Evolutionary conservation across 2,113 vertebrate species (phyloP).

Genomic region (Crotophaga sulcirostris): DNA sequence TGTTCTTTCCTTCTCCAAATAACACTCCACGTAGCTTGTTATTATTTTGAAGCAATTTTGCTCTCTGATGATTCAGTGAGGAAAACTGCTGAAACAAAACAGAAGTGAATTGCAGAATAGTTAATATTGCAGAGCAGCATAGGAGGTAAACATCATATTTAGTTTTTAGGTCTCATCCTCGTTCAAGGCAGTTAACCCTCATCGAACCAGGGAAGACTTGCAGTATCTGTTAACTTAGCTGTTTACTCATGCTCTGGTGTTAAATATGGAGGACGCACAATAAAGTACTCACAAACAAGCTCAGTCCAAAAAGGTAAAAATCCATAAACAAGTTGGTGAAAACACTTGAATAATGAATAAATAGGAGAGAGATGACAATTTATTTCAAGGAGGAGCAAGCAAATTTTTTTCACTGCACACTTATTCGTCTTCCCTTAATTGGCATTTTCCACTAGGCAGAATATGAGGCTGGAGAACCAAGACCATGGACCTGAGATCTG

Average conservation of each 20-base stretch:
- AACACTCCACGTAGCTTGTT: background rate
- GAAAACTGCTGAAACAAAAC: slow-evolving; percentile 51
- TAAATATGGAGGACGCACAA: background rate
- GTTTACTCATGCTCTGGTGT: background rate
- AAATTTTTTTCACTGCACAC: background rate
- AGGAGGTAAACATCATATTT: background rate
- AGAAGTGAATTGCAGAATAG: slow-evolving; percentile 32
- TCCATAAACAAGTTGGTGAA: background rate
- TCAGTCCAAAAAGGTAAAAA: background rate
- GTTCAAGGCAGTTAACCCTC: background rate
- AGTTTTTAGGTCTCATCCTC: background rate
- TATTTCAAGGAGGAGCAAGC: background rate
- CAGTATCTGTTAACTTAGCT: background rate
- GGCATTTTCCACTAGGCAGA: background rate
- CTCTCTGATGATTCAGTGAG: slow-evolving; percentile 54
- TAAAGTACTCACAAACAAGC: background rate
- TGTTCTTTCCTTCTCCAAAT: background rate
- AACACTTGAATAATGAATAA: slow-evolving; percentile 7
- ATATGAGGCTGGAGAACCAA: background rate
- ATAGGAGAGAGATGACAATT: background rate
- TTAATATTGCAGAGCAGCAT: slow-evolving; percentile 4
- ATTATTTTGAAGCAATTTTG: slow-evolving; percentile 62
- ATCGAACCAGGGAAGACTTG: background rate
- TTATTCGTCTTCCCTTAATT: background rate
- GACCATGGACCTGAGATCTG: background rate